Conservation (phyloP, 1,140 invertebrate species). For the Portunus trituberculatus region DNA sequence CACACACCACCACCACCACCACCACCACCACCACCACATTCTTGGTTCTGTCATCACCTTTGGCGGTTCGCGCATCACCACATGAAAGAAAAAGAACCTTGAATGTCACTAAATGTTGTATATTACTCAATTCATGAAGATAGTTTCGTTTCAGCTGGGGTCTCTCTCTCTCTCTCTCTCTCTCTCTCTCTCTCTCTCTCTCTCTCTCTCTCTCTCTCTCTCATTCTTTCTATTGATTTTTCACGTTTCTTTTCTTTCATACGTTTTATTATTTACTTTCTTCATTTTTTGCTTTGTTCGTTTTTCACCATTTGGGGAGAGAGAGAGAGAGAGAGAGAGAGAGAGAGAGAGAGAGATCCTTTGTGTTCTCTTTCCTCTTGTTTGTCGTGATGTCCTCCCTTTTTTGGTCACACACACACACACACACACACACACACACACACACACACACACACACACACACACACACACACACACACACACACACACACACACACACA, state of each 20-base stretch:
- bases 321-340: conserved; percentile 20
- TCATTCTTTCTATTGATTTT: too few relatives aligned
- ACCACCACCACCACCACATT: neutral
- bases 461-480: too few relatives aligned
- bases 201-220: too few relatives aligned
- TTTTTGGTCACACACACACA: neutral
- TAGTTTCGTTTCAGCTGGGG: neutral
- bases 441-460: too few relatives aligned
- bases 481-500: too few relatives aligned
- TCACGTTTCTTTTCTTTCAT: too few relatives aligned
- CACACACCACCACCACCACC: neutral
- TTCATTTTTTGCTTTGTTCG: too few relatives aligned
- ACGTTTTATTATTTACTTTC: too few relatives aligned
- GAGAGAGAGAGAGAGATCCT: neutral
- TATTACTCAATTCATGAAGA: neutral
- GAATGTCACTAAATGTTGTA: conserved; percentile 2
- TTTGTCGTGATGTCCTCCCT: neutral
- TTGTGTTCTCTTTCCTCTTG: neutral
- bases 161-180: neutral
- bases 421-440: too few relatives aligned
- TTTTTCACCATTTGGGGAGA: neutral
- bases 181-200: too few relatives aligned
- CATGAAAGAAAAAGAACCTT: neutral
- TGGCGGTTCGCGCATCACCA: neutral
- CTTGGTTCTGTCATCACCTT: neutral